These are phyloP conservation scores for Dorcus parallelipipedus DNA, from an alignment of 2,888 invertebrate genomes.

Conservation along the genomic window DNA sequence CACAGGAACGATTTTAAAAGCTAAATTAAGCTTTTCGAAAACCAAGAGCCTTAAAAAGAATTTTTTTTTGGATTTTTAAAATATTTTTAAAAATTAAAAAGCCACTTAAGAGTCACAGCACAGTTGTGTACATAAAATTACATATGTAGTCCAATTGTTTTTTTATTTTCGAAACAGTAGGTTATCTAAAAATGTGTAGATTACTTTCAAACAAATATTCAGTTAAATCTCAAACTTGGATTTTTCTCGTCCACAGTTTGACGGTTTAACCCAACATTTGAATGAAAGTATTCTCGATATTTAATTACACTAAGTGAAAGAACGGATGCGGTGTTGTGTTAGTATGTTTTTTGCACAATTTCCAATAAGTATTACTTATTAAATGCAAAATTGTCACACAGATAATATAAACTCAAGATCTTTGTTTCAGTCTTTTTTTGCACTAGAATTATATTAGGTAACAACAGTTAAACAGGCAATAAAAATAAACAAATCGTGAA, in stretches of 20 bases:
- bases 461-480: constrained; percentile 12
- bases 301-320: too few relatives aligned
- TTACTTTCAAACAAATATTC: constrained; percentile 4
- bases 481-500: not conserved
- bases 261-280: too few relatives aligned
- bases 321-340: not conserved
- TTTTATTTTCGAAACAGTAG: constrained; percentile 14
- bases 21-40: constrained; percentile 38
- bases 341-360: not conserved
- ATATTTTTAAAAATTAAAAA: constrained; percentile 54
- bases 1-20: constrained; percentile 31
- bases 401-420: constrained; percentile 22
- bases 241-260: too few relatives aligned
- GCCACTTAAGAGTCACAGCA: constrained; percentile 58
- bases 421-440: constrained; percentile 26
- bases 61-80: constrained; percentile 30
- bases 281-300: too few relatives aligned
- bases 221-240: too few relatives aligned
- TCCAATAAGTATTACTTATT: constrained; percentile 8
- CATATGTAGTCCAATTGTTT: constrained; percentile 29
- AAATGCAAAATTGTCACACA: constrained; percentile 16
- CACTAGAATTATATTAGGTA: constrained; percentile 24
- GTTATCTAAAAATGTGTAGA: constrained; percentile 4
- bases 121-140: constrained; percentile 54
- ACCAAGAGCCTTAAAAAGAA: constrained; percentile 40